Conservation (phyloP, 2,113 vertebrate species). For the Podarcis raffonei region DNA sequence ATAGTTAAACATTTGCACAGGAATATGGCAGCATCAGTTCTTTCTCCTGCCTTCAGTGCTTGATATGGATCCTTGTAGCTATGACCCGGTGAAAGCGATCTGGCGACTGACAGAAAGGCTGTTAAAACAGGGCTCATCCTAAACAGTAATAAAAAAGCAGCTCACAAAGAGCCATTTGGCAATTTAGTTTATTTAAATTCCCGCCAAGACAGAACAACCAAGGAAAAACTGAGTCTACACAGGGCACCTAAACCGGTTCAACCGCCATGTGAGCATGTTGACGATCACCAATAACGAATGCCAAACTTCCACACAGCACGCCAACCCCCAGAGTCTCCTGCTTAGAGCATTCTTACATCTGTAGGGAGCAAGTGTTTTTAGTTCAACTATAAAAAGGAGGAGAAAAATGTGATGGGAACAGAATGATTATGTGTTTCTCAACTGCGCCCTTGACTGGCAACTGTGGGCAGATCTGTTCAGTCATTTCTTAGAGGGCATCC, state of each 20-base stretch:
- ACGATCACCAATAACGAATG: neutral
- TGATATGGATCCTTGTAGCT: neutral
- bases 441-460: neutral
- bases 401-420: too few relatives aligned
- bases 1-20: neutral
- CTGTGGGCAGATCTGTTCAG: too few relatives aligned
- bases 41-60: too few relatives aligned
- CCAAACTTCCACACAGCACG: neutral
- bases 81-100: neutral
- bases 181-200: neutral
- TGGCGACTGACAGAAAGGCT: neutral
- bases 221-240: neutral
- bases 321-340: neutral
- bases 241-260: neutral
- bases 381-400: neutral
- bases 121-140: neutral
- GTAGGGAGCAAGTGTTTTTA: too few relatives aligned
- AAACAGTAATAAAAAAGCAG: neutral
- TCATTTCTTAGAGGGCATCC: too few relatives aligned
- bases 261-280: neutral
- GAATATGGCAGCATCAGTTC: neutral
- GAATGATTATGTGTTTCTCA: neutral
- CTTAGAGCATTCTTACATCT: neutral
- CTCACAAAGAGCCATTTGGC: neutral
- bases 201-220: neutral